Base-by-base conservation (phyloP, 2,797 vertebrate species). In the Enteromius argenteus region DNA sequence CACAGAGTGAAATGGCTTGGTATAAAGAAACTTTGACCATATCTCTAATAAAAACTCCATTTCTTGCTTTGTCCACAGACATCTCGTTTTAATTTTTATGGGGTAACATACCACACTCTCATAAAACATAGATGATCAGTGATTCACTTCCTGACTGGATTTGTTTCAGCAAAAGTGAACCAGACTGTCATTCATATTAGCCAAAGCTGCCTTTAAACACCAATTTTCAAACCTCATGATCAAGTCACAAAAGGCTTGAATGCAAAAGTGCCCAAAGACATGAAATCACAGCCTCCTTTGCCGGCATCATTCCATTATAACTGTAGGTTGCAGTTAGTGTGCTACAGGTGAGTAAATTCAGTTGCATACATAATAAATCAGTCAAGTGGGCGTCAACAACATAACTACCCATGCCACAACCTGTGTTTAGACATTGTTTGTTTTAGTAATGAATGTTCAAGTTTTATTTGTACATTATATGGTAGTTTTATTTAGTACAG, bases 321-420 rank as follows among this genome's bases (percentile, higher is more conserved):
- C 19, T 5, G 13, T 75, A 23, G 5, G 17, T n/a, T 74, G 19
- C 13, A 14, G 19, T 60, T 9, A 27, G 37, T 44, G 75, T 77
- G 39, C 75, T 27, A 77, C 53, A 77, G 56, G 74, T 19, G 21
- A 42, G 37, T 21, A 42, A 78, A 44, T 78, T 62, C 56, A 62
- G 10, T 44, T n/a, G 27, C 37, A 23, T 15, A 8, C 1, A 3
- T 37, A 39, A 23, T 23, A 23, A 49, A 58, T 56, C 21, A 58
- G 51, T 39, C 32, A 58, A 39, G 3, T 67, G 32, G 64, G 64
- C 0, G 17, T 37, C 17, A 67, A 67, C 64, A 37, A 37, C 64
- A 67, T 37, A 67, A 32, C 64, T 10, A 17, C 17, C 64, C 64
- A 35, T 67, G 64, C 32, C 32, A 67, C 32, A 67, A n/a, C 39